Evolutionary conservation across 2,797 vertebrate species (phyloP).

Genomic region (Sphenopsis melanotis): DNA sequence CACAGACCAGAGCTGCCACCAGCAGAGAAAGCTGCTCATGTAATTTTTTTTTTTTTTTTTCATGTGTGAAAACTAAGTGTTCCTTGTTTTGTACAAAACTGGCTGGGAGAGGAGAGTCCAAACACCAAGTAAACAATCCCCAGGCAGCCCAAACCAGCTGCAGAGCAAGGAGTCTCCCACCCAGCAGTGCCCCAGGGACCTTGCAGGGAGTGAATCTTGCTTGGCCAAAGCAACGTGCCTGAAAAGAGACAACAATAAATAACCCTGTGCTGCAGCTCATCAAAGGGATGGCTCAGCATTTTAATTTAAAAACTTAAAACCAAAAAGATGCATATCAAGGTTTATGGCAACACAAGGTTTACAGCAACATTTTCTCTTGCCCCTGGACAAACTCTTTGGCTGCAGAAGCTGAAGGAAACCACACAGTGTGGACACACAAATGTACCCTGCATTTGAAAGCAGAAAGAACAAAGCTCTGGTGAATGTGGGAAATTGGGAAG

Average conservation of each 20-base stretch:
- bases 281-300: background rate
- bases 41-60: background rate
- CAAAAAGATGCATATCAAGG: background rate
- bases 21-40: background rate
- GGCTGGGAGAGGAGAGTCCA: background rate
- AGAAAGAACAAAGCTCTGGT: slow-evolving; percentile 15
- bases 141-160: background rate
- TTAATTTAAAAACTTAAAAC: background rate
- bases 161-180: background rate
- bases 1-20: background rate
- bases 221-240: background rate
- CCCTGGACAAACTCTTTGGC: background rate
- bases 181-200: background rate
- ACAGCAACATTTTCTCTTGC: background rate
- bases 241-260: background rate
- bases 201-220: background rate
- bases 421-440: background rate
- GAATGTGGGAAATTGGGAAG: background rate
- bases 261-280: background rate
- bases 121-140: background rate
- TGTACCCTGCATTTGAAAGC: background rate
- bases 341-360: background rate
- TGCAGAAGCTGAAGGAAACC: slow-evolving; percentile 2
- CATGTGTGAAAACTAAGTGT: background rate
- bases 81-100: background rate